phyloP scores from a whole-genome alignment of 2,113 vertebrate species.

The Otis tarda region DNA sequence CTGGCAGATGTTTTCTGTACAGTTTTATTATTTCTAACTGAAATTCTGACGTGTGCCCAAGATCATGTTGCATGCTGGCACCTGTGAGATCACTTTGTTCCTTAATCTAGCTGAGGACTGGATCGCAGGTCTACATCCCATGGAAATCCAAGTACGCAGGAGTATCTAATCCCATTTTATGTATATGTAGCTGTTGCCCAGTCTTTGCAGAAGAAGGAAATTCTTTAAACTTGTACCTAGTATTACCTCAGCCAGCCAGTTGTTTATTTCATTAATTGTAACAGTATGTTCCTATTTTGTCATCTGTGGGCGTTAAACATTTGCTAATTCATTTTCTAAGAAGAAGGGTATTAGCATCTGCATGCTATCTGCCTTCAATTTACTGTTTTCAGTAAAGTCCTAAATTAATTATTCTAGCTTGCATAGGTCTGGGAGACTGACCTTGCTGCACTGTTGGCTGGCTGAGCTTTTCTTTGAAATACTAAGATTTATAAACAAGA shows the following conservation, averaged over 20 bases:
- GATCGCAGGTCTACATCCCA: neutral
- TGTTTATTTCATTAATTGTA: neutral
- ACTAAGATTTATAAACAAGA: neutral
- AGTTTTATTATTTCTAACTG: neutral
- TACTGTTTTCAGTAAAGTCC: neutral
- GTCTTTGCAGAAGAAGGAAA: neutral
- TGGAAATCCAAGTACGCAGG: neutral
- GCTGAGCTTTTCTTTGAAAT: neutral
- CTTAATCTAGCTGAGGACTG: neutral
- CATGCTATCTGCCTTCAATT: neutral
- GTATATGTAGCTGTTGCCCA: fast-evolving
- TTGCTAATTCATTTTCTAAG: neutral
- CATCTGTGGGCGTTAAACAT: neutral
- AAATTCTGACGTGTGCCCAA: neutral
- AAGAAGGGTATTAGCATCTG: neutral
- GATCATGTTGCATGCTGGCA: neutral
- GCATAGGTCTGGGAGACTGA: neutral
- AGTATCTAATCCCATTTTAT: neutral
- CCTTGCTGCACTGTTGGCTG: neutral
- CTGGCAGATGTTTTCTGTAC: neutral
- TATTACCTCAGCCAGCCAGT: neutral
- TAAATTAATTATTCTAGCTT: neutral
- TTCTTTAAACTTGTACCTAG: neutral
- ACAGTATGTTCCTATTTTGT: neutral
- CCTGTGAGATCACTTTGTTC: neutral